Percentiles rank a stretch among this genome's conserved stretches.
These are phyloP conservation scores for Cassiopea andromeda DNA, from an alignment of 30 jellyfish, hydroid and myxozoan species.

Conservation along the genomic window DNA sequence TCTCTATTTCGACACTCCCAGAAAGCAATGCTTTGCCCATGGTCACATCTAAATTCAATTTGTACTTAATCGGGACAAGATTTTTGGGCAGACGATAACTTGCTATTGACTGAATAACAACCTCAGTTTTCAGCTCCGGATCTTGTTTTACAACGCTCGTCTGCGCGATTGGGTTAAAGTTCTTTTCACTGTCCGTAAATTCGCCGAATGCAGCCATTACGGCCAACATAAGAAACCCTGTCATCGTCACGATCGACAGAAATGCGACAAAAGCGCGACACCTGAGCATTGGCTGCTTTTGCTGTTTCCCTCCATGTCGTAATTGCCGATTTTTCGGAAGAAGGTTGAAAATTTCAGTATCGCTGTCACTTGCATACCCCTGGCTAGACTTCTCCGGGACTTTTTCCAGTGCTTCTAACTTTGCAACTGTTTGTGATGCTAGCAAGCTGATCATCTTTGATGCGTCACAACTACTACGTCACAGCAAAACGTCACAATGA, in stretches of 20 bases:
- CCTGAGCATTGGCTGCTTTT: not conserved
- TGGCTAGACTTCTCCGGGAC: not conserved
- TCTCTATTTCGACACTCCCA: constrained; percentile 51
- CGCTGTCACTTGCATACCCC: constrained; percentile 12
- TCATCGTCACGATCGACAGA: constrained; percentile 23
- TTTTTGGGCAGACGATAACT: constrained; percentile 67
- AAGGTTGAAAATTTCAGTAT: constrained; percentile 19
- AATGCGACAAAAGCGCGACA: constrained; percentile 42
- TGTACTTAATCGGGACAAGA: constrained; percentile 60
- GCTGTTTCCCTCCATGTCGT: not conserved
- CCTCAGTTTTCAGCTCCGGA: not conserved
- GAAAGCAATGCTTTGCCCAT: constrained; percentile 17
- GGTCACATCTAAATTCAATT: constrained; percentile 36
- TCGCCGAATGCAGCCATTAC: constrained; percentile 49
- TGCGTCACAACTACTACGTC: too few species aligned
- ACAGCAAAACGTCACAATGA: too few species aligned
- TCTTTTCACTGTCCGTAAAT: not conserved
- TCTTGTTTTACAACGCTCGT: not conserved
- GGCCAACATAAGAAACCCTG: constrained; percentile 29
- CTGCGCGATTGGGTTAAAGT: constrained; percentile 21
- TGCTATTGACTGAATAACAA: not conserved
- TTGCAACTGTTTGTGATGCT: constrained; percentile 30
- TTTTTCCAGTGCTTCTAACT: constrained; percentile 1
- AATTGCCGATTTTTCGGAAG: constrained; percentile 22
- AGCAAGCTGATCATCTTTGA: constrained; percentile 20